Conservation (phyloP, 2,888 invertebrate genomes). For the Yponomeuta plumbellus region DNA sequence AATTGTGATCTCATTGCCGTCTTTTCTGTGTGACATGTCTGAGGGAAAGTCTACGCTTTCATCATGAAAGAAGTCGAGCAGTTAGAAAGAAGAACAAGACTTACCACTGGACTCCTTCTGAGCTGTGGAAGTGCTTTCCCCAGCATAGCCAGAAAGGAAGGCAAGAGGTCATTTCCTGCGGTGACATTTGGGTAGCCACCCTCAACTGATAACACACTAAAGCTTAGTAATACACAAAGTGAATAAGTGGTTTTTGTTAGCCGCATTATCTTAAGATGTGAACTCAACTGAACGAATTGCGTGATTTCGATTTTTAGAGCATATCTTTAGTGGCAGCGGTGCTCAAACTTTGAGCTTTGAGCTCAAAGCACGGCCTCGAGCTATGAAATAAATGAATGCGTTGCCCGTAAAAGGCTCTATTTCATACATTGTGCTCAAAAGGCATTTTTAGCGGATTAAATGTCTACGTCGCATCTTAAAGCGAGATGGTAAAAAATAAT, state of each 20-base stretch:
- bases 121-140: neutral
- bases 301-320: neutral
- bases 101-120: neutral
- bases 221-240: neutral
- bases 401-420: too few relatives aligned
- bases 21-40: too few relatives aligned
- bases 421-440: too few relatives aligned
- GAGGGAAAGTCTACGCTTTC: too few relatives aligned
- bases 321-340: neutral
- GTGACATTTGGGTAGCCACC: neutral
- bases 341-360: neutral
- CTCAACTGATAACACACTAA: neutral
- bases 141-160: neutral
- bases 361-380: too few relatives aligned
- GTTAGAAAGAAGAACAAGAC: neutral
- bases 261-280: neutral
- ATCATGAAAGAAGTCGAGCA: too few relatives aligned
- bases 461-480: too few relatives aligned
- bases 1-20: too few relatives aligned
- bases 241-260: neutral
- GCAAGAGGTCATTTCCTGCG: neutral
- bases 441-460: too few relatives aligned
- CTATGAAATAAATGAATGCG: too few relatives aligned
- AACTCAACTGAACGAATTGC: neutral
- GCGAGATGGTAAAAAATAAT: too few relatives aligned